A percentile compares a stretch with the other conserved stretches of the same genome.
Evolutionary conservation across 2,113 vertebrate species (phyloP).

Genomic region (Hyperopisus bebe): DNA sequence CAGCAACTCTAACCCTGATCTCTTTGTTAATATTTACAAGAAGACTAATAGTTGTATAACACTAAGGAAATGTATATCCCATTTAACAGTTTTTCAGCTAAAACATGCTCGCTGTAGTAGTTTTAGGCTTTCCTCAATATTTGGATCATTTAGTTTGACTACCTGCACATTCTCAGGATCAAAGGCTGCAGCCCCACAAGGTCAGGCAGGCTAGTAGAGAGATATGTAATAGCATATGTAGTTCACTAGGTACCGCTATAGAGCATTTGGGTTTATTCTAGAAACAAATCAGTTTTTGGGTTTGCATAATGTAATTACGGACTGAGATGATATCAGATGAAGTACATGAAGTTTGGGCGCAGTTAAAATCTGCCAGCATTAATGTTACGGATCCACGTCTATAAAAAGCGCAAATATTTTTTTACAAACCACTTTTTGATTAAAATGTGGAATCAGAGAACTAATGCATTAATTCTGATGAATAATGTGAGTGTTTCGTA

Average conservation of each 20-base stretch:
- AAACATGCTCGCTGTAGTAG: neutral
- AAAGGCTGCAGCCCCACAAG: neutral
- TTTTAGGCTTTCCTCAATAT: neutral
- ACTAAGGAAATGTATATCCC: neutral
- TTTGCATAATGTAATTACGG: neutral
- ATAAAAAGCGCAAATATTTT: neutral
- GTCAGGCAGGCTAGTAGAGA: neutral
- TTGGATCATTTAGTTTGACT: neutral
- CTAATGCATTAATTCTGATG: neutral
- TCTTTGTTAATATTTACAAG: neutral
- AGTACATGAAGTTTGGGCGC: neutral
- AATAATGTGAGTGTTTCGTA: neutral
- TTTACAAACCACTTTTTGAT: neutral
- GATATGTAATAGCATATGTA: conserved; percentile 38
- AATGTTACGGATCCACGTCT: neutral
- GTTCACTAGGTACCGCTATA: neutral
- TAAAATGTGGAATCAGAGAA: neutral
- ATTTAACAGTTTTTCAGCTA: neutral
- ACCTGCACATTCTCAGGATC: neutral
- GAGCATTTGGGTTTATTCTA: neutral
- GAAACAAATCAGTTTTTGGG: neutral
- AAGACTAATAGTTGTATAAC: neutral
- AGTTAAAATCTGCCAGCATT: neutral
- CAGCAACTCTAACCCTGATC: neutral
- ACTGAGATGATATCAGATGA: neutral